Base-by-base conservation (phyloP, 2,888 invertebrate genomes). In the Ennomos quercinarius region DNA sequence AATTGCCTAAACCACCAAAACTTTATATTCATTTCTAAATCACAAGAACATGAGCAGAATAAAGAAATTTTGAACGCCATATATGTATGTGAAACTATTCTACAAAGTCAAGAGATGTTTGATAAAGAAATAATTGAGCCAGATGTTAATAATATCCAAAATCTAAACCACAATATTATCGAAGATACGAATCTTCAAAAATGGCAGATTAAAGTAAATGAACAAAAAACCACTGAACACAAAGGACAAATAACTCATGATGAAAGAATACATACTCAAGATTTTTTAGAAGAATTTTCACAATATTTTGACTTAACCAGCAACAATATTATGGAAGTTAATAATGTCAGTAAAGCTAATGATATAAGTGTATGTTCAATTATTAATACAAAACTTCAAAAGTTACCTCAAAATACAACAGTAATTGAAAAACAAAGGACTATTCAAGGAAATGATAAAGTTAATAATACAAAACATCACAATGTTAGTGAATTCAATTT, bases 401-500 rank as follows among this genome's bases (percentile, higher is more conserved):
- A 47, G 8, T n/a, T 27, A 27, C 40, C 5, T 8, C 10, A 56
- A 39, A 43, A 17, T 11, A 45, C 2, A 10, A 5, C 37, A 34
- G 27, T 27, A 4, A 12, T 9, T 41, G 34, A 4, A 34, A 51
- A 51, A 42, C 46, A 51, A 27, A 27, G 6, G 27, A n/a, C 9
- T 9, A 38, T 17, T 48, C 35, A 56, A 49, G 27, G 17, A 17
- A 12, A 44, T 43, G 34, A 39, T 34, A 46, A 43, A 10, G 41
- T 55, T 61, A 51, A 54, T 51, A 42, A 51, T 43, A 13, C 34
- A 9, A 35, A 37, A 8, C 39, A 50, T 10, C 13, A 37, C 12
- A 41, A 42, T 9, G 0, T 45, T 4, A 13, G 36, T 4, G 57
- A 68, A 75, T 93, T 89, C 71, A 72, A 80, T 61, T 73, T 94